These are phyloP conservation scores for Solenopsis invicta DNA, from an alignment of 1,140 invertebrate genomes.

Conservation along the genomic window DNA sequence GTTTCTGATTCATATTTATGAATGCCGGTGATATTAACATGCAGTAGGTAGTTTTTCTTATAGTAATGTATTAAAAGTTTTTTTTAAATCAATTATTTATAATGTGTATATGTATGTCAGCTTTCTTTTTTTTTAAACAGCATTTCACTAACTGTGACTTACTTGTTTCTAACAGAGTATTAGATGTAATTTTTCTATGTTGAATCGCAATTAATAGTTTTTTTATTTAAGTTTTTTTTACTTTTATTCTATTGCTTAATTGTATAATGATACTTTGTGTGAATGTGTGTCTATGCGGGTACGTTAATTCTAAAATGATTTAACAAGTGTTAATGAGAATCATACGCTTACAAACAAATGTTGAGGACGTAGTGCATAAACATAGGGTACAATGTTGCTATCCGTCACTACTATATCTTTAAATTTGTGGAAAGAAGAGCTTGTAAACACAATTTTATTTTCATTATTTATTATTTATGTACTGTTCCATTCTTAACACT, in stretches of 20 bases:
- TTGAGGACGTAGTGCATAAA: not conserved
- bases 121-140: slow-evolving; percentile 4
- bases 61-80: not conserved
- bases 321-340: not conserved
- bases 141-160: too few relatives aligned
- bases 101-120: not conserved
- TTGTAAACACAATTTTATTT: not conserved
- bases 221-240: not conserved
- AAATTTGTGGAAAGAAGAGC: not conserved
- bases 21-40: slow-evolving; percentile 94
- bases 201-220: not conserved
- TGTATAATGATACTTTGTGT: not conserved
- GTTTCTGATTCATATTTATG: not conserved
- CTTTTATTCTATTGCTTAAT: slow-evolving; percentile 11
- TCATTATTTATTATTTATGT: slow-evolving; percentile 11
- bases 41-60: slow-evolving; percentile 87
- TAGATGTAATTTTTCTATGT: not conserved
- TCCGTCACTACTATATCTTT: not conserved
- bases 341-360: not conserved
- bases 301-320: not conserved
- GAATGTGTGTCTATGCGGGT: not conserved
- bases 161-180: not conserved
- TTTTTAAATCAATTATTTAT: not conserved
- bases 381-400: not conserved
- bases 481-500: not conserved